Evolutionary conservation across 1,140 invertebrate genomes (phyloP).

Genomic region (Musca domestica): DNA sequence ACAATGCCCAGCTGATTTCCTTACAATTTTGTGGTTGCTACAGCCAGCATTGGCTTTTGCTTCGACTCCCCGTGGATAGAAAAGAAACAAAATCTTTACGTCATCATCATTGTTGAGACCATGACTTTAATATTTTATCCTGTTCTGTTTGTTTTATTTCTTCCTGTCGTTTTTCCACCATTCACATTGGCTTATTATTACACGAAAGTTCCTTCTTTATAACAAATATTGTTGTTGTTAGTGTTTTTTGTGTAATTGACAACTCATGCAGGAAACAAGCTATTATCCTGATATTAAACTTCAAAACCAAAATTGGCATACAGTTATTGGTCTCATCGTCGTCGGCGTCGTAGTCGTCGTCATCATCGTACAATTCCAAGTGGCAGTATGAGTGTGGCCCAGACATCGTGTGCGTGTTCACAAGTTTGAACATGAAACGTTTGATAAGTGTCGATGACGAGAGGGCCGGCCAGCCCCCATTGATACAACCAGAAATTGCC

Average conservation of each 20-base stretch:
- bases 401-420: neutral
- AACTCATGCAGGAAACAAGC: conserved; percentile 53
- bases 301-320: conserved; percentile 18
- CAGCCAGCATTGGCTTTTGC: too few relatives aligned
- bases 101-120: neutral
- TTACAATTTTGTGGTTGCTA: too few relatives aligned
- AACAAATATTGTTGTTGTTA: neutral
- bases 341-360: neutral
- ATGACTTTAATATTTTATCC: conserved; percentile 11
- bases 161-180: neutral
- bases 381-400: neutral
- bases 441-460: too few relatives aligned
- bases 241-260: conserved; percentile 35
- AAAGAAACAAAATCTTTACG: too few relatives aligned
- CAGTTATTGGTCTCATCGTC: conserved; percentile 10
- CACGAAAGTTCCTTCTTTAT: neutral
- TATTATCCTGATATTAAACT: conserved; percentile 38
- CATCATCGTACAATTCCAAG: neutral
- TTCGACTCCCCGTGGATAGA: too few relatives aligned
- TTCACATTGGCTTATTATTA: neutral
- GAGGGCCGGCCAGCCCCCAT: too few relatives aligned
- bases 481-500: conserved; percentile 35
- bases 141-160: neutral
- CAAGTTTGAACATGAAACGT: too few relatives aligned
- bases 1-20: too few relatives aligned